These are phyloP conservation scores for Discoglossus pictus DNA, from an alignment of 2,797 vertebrate species.

Conservation along the genomic window DNA sequence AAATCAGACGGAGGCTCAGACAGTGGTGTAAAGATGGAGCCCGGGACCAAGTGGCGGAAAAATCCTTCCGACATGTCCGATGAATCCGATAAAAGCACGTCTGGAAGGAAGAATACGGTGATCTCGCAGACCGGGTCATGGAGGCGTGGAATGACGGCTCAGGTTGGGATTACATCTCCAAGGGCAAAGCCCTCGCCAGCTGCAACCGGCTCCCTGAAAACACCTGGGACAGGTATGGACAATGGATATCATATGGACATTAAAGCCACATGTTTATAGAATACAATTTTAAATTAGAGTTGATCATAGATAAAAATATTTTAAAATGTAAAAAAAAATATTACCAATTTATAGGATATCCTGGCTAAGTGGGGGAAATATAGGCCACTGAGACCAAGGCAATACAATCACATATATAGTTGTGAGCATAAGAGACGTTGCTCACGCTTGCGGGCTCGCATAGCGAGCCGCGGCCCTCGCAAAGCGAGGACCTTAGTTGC, in stretches of 20 bases:
- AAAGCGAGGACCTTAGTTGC: too few species aligned
- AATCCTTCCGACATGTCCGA: conserved; percentile 92
- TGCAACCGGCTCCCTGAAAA: conserved; percentile 73
- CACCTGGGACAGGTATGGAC: conserved; percentile 83
- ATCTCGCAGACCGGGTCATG: conserved; percentile 92
- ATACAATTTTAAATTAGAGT: too few species aligned
- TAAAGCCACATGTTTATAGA: too few species aligned
- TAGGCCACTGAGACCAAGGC: too few species aligned
- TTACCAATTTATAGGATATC: too few species aligned
- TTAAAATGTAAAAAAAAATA: too few species aligned
- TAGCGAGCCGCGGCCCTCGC: too few species aligned
- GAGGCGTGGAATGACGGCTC: conserved; percentile 92
- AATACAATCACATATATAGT: too few species aligned
- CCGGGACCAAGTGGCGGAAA: conserved; percentile 83
- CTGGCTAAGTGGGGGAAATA: too few species aligned
- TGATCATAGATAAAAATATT: too few species aligned
- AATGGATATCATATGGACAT: not conserved
- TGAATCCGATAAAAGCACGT: conserved; percentile 90
- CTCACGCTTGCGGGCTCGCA: too few species aligned
- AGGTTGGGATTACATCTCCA: conserved; percentile 91
- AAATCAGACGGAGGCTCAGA: conserved; percentile 86
- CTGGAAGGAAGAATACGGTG: conserved; percentile 81
- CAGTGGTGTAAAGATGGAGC: conserved; percentile 85
- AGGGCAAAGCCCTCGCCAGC: conserved; percentile 81
- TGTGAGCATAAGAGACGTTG: too few species aligned